Evolutionary conservation across 2,888 invertebrate genomes (phyloP).

Genomic region (Rhorus exstirpatorius): DNA sequence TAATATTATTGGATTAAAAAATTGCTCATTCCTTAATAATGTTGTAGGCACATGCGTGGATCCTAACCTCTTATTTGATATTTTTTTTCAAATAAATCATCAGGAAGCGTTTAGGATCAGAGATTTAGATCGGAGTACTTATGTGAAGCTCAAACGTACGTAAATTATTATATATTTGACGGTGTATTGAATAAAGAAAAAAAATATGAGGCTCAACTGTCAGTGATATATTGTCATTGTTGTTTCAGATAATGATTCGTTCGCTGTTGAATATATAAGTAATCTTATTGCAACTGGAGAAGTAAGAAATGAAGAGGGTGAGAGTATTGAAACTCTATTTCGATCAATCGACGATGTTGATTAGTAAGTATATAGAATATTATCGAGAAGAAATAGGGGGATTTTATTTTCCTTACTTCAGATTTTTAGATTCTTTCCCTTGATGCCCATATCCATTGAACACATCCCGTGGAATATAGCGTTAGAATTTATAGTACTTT

Average conservation of each 20-base stretch:
- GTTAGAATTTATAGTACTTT: neutral
- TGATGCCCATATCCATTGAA: no score
- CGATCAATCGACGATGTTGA: conserved; percentile 3
- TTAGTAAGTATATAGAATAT: no score
- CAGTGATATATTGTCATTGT: no score
- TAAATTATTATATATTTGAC: conserved; percentile 9
- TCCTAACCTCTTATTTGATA: neutral
- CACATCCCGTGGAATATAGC: no score
- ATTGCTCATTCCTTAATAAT: no score
- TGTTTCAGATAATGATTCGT: conserved; percentile 10
- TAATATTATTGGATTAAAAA: no score
- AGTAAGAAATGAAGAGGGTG: neutral
- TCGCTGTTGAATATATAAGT: neutral
- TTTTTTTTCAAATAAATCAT: conserved; percentile 2
- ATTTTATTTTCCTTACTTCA: neutral
- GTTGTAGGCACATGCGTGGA: no score
- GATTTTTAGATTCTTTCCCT: no score
- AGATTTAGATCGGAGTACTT: no score
- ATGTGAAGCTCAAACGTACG: conserved; percentile 16
- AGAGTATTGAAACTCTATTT: conserved; percentile 3
- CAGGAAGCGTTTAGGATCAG: conserved; percentile 9
- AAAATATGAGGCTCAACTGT: conserved; percentile 4
- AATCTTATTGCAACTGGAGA: conserved; percentile 7
- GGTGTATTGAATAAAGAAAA: neutral
- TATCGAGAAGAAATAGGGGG: no score